Conservation (phyloP, 2,113 vertebrate genomes). For the Chrysemys picta region DNA sequence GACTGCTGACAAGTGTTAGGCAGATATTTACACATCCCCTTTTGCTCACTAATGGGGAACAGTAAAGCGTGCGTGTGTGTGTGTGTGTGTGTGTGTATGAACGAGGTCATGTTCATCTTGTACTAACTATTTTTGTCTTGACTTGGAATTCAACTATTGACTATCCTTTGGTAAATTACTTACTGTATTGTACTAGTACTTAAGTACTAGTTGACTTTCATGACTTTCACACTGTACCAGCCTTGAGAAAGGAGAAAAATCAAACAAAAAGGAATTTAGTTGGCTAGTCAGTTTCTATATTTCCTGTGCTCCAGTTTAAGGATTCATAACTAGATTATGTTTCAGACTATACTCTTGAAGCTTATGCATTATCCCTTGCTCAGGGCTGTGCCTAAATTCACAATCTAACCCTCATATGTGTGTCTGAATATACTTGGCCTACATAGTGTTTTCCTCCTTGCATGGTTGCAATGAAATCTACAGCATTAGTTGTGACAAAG, state of each 20-base stretch:
- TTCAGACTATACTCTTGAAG: background rate
- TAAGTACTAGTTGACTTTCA: background rate
- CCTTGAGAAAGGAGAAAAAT: background rate
- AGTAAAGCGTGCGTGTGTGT: background rate
- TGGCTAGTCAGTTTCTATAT: background rate
- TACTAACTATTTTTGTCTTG: background rate
- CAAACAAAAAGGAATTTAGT: background rate
- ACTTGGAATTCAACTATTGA: background rate
- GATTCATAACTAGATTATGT: background rate
- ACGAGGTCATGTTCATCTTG: background rate
- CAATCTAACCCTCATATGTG: background rate
- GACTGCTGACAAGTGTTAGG: background rate
- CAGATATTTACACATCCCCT: background rate
- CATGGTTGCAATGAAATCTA: background rate
- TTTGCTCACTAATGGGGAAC: background rate
- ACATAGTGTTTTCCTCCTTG: background rate
- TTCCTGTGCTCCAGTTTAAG: background rate
- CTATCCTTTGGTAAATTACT: background rate
- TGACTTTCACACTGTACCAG: background rate
- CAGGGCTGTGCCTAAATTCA: fast-evolving
- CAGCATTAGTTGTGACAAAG: background rate
- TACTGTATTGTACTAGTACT: background rate
- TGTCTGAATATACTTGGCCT: background rate
- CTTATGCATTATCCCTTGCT: background rate
- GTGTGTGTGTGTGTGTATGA: no score